Evolutionary conservation across 2,888 invertebrate species (phyloP).

Genomic region (Hyposoter didymator): DNA sequence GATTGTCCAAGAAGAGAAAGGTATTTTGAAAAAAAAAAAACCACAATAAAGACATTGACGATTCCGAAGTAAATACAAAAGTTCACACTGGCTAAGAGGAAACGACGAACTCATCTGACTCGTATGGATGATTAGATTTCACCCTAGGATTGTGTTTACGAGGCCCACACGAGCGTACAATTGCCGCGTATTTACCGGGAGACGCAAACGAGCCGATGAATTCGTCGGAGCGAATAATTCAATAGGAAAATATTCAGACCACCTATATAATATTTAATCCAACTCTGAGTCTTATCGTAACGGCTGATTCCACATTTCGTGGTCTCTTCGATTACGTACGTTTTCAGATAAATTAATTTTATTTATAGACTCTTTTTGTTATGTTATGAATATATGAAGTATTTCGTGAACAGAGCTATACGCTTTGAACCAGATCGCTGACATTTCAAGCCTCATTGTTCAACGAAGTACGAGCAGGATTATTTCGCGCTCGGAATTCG

Average conservation of each 20-base stretch:
- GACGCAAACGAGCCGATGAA: conserved; percentile 15
- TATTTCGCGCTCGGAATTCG: neutral
- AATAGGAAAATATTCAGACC: conserved; percentile 7
- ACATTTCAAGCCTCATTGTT: conserved; percentile 3
- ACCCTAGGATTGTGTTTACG: neutral
- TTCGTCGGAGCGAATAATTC: conserved; percentile 7
- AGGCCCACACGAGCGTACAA: neutral
- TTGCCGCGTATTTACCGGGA: neutral
- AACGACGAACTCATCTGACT: neutral
- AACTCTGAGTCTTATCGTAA: neutral
- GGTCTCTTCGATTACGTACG: neutral
- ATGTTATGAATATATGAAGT: neutral
- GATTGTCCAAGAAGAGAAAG: neutral
- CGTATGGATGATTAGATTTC: neutral
- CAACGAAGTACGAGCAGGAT: neutral
- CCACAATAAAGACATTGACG: neutral
- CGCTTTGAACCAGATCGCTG: neutral
- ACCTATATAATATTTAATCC: no score
- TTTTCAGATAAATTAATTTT: neutral
- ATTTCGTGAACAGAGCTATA: neutral
- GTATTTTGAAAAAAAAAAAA: neutral
- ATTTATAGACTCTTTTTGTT: neutral
- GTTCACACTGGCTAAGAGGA: neutral
- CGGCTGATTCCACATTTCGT: neutral
- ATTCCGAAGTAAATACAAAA: conserved; percentile 10